Conservation (phyloP, 2,888 invertebrate species). For the Boloria selene region DNA sequence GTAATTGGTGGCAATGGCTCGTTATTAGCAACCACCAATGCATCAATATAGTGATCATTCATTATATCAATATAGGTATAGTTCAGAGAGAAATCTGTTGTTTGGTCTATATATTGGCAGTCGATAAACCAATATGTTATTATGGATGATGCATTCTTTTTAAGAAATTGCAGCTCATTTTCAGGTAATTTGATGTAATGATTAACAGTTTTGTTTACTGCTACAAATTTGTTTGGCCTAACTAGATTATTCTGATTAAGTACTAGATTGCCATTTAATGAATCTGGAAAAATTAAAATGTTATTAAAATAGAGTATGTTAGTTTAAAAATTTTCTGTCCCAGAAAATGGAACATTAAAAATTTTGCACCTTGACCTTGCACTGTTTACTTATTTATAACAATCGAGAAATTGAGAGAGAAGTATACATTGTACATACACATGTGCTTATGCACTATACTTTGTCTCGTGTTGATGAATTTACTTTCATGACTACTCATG, state of each 20-base stretch:
- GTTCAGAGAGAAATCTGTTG: conserved; percentile 82
- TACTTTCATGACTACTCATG: too few species aligned
- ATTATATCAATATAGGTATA: conserved; percentile 85
- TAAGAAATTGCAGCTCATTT: conserved; percentile 84
- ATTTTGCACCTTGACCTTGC: too few species aligned
- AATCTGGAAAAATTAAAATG: conserved; percentile 70
- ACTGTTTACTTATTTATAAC: too few species aligned
- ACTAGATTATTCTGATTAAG: conserved; percentile 84
- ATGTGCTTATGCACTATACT: too few species aligned
- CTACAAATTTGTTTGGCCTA: conserved; percentile 83
- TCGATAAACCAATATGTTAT: conserved; percentile 91
- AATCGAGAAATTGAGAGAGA: too few species aligned
- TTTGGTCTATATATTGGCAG: conserved; percentile 86
- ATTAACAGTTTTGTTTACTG: conserved; percentile 81
- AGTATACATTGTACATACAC: too few species aligned
- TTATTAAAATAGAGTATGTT: too few species aligned
- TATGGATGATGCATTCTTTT: conserved; percentile 70
- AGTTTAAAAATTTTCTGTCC: too few species aligned
- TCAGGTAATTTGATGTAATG: conserved; percentile 83
- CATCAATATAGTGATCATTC: conserved; percentile 84
- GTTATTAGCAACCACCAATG: conserved; percentile 87
- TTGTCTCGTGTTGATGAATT: too few species aligned
- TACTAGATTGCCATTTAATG: conserved; percentile 85
- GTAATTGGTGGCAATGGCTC: conserved; percentile 82
- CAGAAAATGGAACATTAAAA: too few species aligned